Evolutionary conservation across 2,888 invertebrate species (phyloP), one percentile per base, ranked within the genome.

Genomic region (Gasteruption jaculator): DNA sequence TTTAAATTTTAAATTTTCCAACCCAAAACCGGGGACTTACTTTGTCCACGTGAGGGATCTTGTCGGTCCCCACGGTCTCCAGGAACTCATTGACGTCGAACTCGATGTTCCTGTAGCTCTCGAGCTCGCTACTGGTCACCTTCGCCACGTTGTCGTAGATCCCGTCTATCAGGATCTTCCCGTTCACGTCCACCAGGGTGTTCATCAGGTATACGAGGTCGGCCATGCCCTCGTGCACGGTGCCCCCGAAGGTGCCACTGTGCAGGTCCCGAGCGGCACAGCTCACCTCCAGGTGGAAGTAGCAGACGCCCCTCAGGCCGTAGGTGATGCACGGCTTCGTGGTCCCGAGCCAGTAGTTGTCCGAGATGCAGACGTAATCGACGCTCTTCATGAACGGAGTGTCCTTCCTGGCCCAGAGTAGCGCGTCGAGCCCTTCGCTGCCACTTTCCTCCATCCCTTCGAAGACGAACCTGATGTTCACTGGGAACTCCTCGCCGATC

Each of bases 371-470:
- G 11, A 95, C 91, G 73, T 83, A 96, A 71, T 97, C 95, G 0
- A 92, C 85, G 63, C 81, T 79, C 38, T 82, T 76, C 22, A 96
- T 78, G 71, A 93, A 95, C n/a, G n/a, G n/a, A 18, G 80, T 80
- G 53, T 87, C 83, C 63, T 86, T 86, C 52, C 79, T 75, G 1
- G 77, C 68, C 53, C 75, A 73, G 0, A 99, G 76, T 7, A 95
- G 74, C 1, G 86, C 88, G 68, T 95, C 93, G 16, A 99, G 75
- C n/a, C 97, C 97, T 65, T 89, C 88, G 45, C 95, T 96, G 5
- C 96, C 96, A 46, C 87, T 88, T 71, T 99, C 97, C 72, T 97
- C 97, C 97, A 99, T 99, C 40, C 93, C 94, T 76, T 99, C 97
- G 67, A 97, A 88, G 10, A 91, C 81, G 71, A 97, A 96, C 80